Evolutionary conservation across 1,140 invertebrate species (phyloP).

Genomic region (Bombyx mandarina): DNA sequence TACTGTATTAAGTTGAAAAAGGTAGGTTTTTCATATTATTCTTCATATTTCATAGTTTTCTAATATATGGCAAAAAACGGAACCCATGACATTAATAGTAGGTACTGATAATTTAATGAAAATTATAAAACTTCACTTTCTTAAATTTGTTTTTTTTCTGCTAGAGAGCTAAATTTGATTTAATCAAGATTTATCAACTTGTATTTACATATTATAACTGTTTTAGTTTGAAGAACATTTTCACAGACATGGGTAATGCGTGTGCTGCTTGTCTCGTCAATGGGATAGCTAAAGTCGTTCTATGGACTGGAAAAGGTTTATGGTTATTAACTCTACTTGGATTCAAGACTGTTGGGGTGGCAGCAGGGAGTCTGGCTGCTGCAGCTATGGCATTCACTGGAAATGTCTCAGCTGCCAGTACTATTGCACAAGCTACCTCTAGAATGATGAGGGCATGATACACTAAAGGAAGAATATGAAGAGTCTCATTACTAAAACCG

Average conservation of each 20-base stretch:
- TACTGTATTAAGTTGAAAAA: no score
- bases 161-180: no score
- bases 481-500: neutral
- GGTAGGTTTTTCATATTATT: no score
- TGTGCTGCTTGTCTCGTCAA: conserved; percentile 16
- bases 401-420: conserved; percentile 19
- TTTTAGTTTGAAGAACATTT: no score
- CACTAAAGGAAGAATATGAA: neutral
- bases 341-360: conserved; percentile 16
- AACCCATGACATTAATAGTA: no score
- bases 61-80: no score
- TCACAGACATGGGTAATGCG: conserved; percentile 13
- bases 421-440: conserved; percentile 21
- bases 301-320: conserved; percentile 23
- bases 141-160: no score
- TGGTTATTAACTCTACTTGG: conserved; percentile 23
- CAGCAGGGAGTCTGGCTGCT: conserved; percentile 21
- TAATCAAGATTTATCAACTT: no score
- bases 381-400: conserved; percentile 22
- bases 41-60: no score
- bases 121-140: no score
- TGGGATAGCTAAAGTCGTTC: conserved; percentile 14
- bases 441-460: conserved; percentile 16
- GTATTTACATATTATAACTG: no score
- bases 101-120: no score